phyloP scores from a whole-genome alignment of 2,113 vertebrate species.

The Chrysemys picta region DNA sequence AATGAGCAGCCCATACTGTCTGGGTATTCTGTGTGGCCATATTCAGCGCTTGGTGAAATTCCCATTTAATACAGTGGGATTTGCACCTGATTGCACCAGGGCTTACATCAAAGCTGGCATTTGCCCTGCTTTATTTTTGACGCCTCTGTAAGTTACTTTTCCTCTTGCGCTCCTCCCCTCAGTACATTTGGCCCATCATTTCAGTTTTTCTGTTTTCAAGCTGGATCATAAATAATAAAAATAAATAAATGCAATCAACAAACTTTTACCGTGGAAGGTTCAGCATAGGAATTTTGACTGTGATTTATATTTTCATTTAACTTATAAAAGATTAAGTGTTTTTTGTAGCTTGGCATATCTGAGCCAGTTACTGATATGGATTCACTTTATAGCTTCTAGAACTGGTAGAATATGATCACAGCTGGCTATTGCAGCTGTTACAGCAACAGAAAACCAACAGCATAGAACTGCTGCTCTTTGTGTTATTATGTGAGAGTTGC shows the following conservation, averaged over 20 bases:
- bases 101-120: not conserved
- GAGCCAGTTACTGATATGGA: not conserved
- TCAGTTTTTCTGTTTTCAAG: not conserved
- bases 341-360: not conserved
- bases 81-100: not conserved
- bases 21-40: not conserved
- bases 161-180: not conserved
- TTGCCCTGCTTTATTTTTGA: not conserved
- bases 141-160: not conserved
- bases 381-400: not conserved
- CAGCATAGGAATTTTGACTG: not conserved
- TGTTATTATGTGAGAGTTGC: not conserved
- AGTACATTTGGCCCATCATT: not conserved
- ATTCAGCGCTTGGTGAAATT: not conserved
- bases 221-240: not conserved
- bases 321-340: not conserved
- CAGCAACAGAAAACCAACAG: not conserved
- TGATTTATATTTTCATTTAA: constrained; percentile 5
- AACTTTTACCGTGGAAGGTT: not conserved
- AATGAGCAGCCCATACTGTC: not conserved
- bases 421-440: not conserved
- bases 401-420: not conserved
- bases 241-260: not conserved
- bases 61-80: not conserved
- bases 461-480: not conserved